phyloP scores from a whole-genome alignment of 37 sponge, comb jelly and placozoan species.

The Ianthella basta region DNA sequence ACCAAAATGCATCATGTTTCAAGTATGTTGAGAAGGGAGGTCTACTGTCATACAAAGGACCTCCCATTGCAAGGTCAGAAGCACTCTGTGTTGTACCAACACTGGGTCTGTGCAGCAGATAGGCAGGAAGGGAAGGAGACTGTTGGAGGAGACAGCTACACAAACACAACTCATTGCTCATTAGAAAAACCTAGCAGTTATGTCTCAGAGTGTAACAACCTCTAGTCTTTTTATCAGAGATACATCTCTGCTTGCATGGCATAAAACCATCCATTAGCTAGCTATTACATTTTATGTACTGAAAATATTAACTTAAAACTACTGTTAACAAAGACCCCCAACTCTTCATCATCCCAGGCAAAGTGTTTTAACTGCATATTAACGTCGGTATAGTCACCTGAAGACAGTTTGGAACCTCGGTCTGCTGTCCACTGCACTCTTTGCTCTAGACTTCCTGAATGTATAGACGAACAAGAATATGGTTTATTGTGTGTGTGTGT shows the following conservation, averaged over 20 bases:
- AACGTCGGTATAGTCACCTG: background rate
- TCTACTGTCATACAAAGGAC: background rate
- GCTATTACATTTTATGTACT: no score
- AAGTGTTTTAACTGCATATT: no score
- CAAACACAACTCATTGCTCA: conserved; percentile 2
- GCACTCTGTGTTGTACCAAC: no score
- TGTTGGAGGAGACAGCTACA: no score
- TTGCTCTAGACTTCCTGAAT: background rate
- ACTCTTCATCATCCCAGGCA: no score
- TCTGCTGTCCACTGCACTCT: conserved; percentile 8
- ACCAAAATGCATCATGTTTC: conserved; percentile 29
- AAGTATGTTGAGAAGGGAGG: conserved; percentile 13
- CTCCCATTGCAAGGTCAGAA: no score
- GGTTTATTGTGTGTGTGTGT: no score
- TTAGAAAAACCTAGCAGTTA: background rate
- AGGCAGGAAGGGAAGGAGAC: conserved; percentile 43
- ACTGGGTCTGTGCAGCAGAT: conserved; percentile 32
- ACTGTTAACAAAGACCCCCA: no score
- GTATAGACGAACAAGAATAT: background rate
- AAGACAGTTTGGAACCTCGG: conserved; percentile 29
- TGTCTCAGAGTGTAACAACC: background rate
- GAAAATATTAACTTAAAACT: no score
- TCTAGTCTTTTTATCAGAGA: no score
- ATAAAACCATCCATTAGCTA: no score
- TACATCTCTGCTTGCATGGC: no score